A percentile compares a stretch with the other conserved stretches of the same genome.
phyloP scores from a whole-genome alignment of 1,140 invertebrate genomes.

The Drosophila truncata region DNA sequence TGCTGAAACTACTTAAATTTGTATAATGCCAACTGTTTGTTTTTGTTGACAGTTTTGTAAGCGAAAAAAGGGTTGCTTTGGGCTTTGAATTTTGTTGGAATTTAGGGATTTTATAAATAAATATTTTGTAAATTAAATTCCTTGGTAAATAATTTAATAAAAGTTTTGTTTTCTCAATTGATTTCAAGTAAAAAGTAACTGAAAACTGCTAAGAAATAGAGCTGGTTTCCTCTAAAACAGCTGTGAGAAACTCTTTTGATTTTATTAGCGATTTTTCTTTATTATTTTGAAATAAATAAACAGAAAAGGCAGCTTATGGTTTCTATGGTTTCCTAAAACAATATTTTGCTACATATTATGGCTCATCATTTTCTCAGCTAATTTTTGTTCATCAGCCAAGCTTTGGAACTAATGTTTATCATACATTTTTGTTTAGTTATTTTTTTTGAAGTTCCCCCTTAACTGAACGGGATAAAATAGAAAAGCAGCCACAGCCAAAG shows the following conservation, averaged over 20 bases:
- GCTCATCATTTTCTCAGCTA: neutral
- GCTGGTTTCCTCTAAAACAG: neutral
- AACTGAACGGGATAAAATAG: conserved; percentile 16
- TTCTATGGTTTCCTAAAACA: neutral
- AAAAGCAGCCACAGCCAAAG: conserved; percentile 10
- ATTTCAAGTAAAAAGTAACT: neutral
- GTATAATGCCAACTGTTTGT: conserved; percentile 20
- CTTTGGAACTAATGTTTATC: conserved; percentile 1
- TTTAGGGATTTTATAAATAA: neutral
- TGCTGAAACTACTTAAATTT: conserved; percentile 38
- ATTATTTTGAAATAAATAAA: no score
- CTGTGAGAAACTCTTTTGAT: no score
- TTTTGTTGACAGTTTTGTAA: conserved; percentile 28
- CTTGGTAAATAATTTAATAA: neutral
- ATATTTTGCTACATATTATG: neutral
- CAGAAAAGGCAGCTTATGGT: no score
- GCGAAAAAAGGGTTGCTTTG: conserved; percentile 6
- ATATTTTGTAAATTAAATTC: neutral
- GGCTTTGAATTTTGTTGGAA: neutral
- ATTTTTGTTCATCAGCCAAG: neutral
- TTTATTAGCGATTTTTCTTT: no score
- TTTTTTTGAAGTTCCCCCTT: conserved; percentile 8
- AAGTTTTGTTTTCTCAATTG: neutral
- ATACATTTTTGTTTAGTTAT: neutral
- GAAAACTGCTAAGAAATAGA: neutral